Evolutionary conservation across 2,113 vertebrate genomes (phyloP).

Genomic region (Oreochromis tanganicae): DNA sequence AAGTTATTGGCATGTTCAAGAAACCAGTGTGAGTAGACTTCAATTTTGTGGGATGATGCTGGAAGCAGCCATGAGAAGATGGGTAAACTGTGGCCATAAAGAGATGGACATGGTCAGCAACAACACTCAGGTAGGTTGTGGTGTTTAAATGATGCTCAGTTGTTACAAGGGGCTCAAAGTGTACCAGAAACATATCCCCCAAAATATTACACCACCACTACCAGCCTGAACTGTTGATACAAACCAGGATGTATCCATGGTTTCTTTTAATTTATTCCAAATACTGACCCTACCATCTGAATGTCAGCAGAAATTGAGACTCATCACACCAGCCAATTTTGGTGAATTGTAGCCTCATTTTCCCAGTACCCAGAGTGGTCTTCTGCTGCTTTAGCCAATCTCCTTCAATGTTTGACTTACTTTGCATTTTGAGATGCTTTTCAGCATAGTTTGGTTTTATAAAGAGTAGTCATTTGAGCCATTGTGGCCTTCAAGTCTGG

Average conservation of each 20-base stretch:
- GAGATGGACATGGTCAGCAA: rapidly evolving
- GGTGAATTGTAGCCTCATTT: too few species aligned
- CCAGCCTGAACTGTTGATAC: neutral
- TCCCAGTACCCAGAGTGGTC: too few species aligned
- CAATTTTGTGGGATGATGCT: neutral
- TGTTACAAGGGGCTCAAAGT: neutral
- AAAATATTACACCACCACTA: neutral
- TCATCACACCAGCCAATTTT: too few species aligned
- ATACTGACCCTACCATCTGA: neutral
- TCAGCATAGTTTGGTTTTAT: too few species aligned
- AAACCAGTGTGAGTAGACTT: neutral
- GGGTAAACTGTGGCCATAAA: neutral
- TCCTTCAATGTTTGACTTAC: too few species aligned
- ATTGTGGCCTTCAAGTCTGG: neutral
- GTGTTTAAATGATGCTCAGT: neutral
- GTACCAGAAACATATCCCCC: neutral
- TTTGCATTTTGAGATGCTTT: too few species aligned
- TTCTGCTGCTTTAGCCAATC: too few species aligned
- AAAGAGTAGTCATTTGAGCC: too few species aligned
- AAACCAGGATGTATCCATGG: neutral
- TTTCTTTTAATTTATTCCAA: neutral
- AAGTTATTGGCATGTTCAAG: rapidly evolving
- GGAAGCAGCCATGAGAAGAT: neutral
- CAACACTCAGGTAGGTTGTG: neutral
- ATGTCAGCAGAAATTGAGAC: neutral